phyloP scores from a whole-genome alignment of 64 coral and sea anemone species.

The Platygyra sinensis region DNA sequence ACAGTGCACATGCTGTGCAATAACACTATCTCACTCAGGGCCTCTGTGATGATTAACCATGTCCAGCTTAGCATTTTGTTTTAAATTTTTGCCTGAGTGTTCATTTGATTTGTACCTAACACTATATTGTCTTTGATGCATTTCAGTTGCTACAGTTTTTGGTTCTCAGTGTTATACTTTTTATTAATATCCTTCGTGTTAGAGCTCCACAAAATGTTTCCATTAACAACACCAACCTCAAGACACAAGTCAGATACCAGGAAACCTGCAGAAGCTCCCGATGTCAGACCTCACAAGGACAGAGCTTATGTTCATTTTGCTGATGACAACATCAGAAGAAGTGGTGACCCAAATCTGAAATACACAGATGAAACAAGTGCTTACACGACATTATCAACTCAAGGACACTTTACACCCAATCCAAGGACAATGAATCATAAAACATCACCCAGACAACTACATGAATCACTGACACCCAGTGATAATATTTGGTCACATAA shows the following conservation, averaged over 20 bases:
- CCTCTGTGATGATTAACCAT: too few relatives aligned
- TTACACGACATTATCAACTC: constrained; percentile 65
- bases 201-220: constrained; percentile 57
- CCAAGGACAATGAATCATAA: constrained; percentile 24
- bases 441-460: neutral
- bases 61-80: too few relatives aligned
- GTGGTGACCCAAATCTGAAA: constrained; percentile 65
- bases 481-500: neutral
- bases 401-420: constrained; percentile 91
- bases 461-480: neutral
- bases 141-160: too few relatives aligned
- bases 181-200: neutral
- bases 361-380: constrained; percentile 79
- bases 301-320: constrained; percentile 87
- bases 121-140: too few relatives aligned
- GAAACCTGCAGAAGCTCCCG: neutral
- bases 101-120: too few relatives aligned
- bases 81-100: too few relatives aligned
- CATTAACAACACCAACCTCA: constrained; percentile 30
- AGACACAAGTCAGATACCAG: constrained; percentile 42
- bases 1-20: too few relatives aligned
- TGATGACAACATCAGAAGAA: constrained; percentile 26
- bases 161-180: too few relatives aligned
- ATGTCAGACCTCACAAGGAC: constrained; percentile 57
- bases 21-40: too few relatives aligned